Evolutionary conservation across 64 coral and sea anemone species (phyloP), one percentile per base, ranked within the genome.

Genomic region (Actinia equina): DNA sequence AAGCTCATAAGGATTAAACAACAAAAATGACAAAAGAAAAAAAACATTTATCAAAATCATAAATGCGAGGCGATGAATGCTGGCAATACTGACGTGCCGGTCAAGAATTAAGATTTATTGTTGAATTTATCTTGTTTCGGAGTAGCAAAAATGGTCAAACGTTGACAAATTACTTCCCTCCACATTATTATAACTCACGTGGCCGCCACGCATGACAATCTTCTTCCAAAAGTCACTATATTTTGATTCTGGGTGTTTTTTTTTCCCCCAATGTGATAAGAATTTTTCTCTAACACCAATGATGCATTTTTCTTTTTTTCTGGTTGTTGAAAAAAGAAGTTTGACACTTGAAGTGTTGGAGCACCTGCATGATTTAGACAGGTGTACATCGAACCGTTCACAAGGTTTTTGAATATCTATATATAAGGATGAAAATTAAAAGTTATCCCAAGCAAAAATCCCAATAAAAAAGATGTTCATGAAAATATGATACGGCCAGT

Each of bases 41-140:
- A 41, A 30, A 74, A 16, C 26, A 74, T 41, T 74, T 13, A 41
- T 14, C 13, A 30, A 30, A 14, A 13, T 0, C 23, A n/a, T 5
- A 41, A 74, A 27, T 16, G 11, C 15, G 15, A 57, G 11, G 55
- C 55, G 13, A 57, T 14, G 15, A 12, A 6, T 57, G 13, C 15
- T 57, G 55, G 10, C 55, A 57, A 11, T 74, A 41, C 12, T 30
- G 69, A 30, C 69, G 20, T 16, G 41, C 41, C 13, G 15, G n/a
- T 25, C n/a, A 74, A 27, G 27, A 74, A 74, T 74, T 12, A 74
- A 74, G 69, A 74, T 74, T 74, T 74, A 74, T 74, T 74, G 69
- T 15, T 30, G 22, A 74, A 27, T 41, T 74, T 30, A 74, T 30
- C 69, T 41, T 27, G 5, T 26, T 41, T 30, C 10, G 13, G 30